phyloP scores from a whole-genome alignment of 2,797 vertebrate species.

The Cyprinella venusta region DNA sequence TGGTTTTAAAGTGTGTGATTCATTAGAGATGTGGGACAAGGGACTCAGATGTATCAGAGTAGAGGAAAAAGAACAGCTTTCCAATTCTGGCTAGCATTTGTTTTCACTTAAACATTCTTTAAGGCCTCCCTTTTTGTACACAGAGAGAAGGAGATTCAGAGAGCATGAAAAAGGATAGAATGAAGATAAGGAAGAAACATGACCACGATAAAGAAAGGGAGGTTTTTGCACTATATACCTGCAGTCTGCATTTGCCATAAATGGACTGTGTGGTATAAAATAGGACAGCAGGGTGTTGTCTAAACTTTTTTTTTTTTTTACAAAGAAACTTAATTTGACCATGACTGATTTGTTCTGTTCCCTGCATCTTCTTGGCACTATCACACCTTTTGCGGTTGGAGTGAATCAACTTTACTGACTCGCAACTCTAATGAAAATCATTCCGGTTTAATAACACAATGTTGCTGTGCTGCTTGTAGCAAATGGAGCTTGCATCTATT shows the following conservation, averaged over 20 bases:
- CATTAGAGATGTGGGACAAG: conserved; percentile 44
- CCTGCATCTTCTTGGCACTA: conserved; percentile 63
- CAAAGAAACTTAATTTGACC: conserved; percentile 68
- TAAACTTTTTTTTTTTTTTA: conserved; percentile 58
- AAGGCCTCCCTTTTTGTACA: conserved; percentile 58
- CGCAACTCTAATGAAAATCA: conserved; percentile 54
- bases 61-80: conserved; percentile 71
- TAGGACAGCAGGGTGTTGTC: conserved; percentile 49
- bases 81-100: conserved; percentile 72
- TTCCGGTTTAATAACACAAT: conserved; percentile 52
- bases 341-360: conserved; percentile 64
- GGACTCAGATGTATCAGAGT: conserved; percentile 50
- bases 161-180: conserved; percentile 10
- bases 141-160: conserved; percentile 21
- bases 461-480: conserved; percentile 27
- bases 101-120: conserved; percentile 75
- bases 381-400: conserved; percentile 63
- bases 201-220: conserved; percentile 11
- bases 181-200: conserved; percentile 2
- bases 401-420: conserved; percentile 62
- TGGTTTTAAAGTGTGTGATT: conserved; percentile 28
- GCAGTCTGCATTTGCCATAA: background rate
- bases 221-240: conserved; percentile 1
- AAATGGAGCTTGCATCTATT: conserved; percentile 48
- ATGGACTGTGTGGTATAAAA: conserved; percentile 30